A percentile compares a stretch with the other conserved stretches of the same genome.
These are phyloP conservation scores for Helogale parvula DNA, from an alignment of 2,113 vertebrate genomes.

Conservation along the genomic window DNA sequence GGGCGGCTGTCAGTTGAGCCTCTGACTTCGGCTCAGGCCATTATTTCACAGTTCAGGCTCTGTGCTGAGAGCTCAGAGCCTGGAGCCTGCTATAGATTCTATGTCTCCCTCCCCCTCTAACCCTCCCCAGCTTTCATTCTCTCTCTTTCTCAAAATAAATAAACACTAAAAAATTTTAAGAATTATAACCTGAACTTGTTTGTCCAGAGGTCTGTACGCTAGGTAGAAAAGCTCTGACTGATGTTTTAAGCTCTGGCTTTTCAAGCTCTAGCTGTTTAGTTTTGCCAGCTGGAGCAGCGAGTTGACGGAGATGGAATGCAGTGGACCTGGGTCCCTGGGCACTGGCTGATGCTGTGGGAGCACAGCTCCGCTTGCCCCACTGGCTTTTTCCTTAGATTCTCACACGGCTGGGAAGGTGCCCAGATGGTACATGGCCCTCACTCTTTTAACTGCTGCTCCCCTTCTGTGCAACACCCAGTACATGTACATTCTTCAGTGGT, in stretches of 20 bases:
- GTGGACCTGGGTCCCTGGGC: not conserved
- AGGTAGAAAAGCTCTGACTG: not conserved
- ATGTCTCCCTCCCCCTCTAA: too few relatives aligned
- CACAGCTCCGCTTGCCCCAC: not conserved
- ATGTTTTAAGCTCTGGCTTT: not conserved
- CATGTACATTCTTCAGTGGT: constrained; percentile 60
- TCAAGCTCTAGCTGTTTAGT: not conserved
- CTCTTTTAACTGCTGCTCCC: not conserved
- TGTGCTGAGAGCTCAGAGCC: too few relatives aligned
- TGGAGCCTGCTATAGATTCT: too few relatives aligned
- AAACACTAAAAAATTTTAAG: not conserved
- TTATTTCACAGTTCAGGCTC: too few relatives aligned
- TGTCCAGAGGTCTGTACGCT: not conserved
- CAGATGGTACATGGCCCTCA: not conserved
- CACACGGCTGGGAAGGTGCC: not conserved
- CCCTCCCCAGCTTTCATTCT: too few relatives aligned
- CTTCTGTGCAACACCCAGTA: not conserved
- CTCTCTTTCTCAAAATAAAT: too few relatives aligned
- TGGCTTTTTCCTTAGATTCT: not conserved
- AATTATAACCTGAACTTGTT: constrained; percentile 21
- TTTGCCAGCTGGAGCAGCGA: not conserved
- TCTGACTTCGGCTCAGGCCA: too few relatives aligned
- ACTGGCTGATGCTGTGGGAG: too few relatives aligned
- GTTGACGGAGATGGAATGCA: not conserved
- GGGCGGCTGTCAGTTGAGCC: too few relatives aligned